A percentile compares a stretch with the other conserved stretches of the same genome.
phyloP scores from a whole-genome alignment of 2,797 vertebrate species.

The Tamandua tetradactyla region DNA sequence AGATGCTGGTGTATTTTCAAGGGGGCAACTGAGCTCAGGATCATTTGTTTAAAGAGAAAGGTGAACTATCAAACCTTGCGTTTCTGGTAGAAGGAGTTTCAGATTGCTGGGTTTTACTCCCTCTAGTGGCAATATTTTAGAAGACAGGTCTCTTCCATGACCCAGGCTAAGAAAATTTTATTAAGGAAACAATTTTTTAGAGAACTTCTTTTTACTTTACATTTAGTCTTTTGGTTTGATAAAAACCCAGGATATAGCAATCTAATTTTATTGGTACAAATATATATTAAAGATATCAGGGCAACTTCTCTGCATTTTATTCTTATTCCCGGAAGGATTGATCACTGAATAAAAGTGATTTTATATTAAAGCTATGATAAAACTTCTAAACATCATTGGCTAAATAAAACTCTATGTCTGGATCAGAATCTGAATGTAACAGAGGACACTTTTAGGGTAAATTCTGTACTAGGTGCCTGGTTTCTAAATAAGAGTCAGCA shows the following conservation, averaged over 20 bases:
- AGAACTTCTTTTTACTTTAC: neutral
- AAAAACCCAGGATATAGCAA: neutral
- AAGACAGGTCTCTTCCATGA: neutral
- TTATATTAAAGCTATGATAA: neutral
- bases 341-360: slow-evolving; percentile 3
- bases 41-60: slow-evolving; percentile 72
- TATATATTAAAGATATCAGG: neutral
- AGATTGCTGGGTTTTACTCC: slow-evolving; percentile 72
- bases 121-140: slow-evolving; percentile 66
- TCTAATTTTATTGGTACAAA: neutral
- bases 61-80: slow-evolving; percentile 13
- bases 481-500: neutral
- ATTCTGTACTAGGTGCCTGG: neutral
- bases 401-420: neutral
- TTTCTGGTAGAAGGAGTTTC: neutral
- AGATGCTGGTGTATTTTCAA: slow-evolving; percentile 70
- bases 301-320: neutral
- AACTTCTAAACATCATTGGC: neutral
- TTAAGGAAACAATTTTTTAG: neutral
- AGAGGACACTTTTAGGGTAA: neutral
- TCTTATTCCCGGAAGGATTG: neutral
- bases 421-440: neutral
- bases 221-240: neutral
- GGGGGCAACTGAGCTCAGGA: slow-evolving; percentile 66
- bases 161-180: neutral